These are phyloP conservation scores for Musca vetustissima DNA, from an alignment of 1,140 invertebrate species.

Conservation along the genomic window DNA sequence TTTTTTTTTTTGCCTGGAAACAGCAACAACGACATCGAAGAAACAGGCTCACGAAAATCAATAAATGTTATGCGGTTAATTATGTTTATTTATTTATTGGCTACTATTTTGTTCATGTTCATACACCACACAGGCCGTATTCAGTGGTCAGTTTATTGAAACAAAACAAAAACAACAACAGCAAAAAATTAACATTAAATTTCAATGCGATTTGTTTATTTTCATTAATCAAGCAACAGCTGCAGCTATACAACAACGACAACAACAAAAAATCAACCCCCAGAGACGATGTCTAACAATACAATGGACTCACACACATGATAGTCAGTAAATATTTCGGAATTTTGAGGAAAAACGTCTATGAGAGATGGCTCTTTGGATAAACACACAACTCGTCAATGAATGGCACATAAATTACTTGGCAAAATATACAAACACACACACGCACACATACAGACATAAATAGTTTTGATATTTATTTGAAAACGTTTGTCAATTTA, in stretches of 20 bases:
- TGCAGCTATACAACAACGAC: not conserved
- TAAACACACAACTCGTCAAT: conserved; percentile 3
- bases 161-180: no score
- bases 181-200: conserved; percentile 20
- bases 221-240: conserved; percentile 16
- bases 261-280: not conserved
- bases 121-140: not conserved
- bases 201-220: conserved; percentile 21
- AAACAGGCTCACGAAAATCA: not conserved
- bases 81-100: conserved; percentile 21
- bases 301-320: no score
- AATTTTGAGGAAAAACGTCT: conserved; percentile 12
- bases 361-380: conserved; percentile 9
- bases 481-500: conserved; percentile 22
- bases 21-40: not conserved
- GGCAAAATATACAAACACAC: not conserved
- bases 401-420: not conserved
- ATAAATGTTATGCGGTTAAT: conserved; percentile 17
- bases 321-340: not conserved
- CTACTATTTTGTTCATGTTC: conserved; percentile 11
- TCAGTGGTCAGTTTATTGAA: conserved; percentile 17
- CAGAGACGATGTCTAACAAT: no score
- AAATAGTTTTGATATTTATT: conserved; percentile 9
- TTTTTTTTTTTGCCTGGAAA: no score
- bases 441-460: not conserved